phyloP scores from a whole-genome alignment of 2,113 vertebrate species.

The Progne subis region DNA sequence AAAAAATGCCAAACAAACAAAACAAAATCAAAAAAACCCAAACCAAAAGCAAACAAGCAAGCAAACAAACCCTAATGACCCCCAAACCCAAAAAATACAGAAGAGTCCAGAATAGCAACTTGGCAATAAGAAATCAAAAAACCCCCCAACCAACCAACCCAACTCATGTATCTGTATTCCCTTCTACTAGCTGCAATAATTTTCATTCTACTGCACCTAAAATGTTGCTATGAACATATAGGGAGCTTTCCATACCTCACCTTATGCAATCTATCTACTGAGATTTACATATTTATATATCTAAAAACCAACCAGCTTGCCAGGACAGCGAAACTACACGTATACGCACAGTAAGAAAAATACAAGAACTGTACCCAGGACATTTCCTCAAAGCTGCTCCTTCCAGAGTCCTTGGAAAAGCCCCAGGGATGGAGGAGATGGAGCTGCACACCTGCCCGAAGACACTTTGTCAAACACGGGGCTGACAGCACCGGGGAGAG shows the following conservation, averaged over 20 bases:
- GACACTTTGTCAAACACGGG: neutral
- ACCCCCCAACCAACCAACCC: accelerated
- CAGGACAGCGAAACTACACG: neutral
- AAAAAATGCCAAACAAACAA: neutral
- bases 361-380: neutral
- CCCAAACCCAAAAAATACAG: neutral
- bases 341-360: neutral
- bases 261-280: neutral
- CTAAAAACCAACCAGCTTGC: neutral
- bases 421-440: too few relatives aligned
- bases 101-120: neutral
- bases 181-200: neutral
- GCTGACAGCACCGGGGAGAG: accelerated
- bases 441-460: too few relatives aligned
- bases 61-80: neutral
- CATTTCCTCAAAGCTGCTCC: neutral
- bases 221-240: neutral
- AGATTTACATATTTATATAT: neutral
- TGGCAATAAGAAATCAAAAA: neutral
- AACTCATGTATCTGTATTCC: neutral
- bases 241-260: neutral
- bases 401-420: neutral
- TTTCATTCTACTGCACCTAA: neutral
- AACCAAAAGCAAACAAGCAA: neutral
- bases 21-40: neutral